Conservation (phyloP, 2,113 vertebrate species). For the Mungos mungo region DNA sequence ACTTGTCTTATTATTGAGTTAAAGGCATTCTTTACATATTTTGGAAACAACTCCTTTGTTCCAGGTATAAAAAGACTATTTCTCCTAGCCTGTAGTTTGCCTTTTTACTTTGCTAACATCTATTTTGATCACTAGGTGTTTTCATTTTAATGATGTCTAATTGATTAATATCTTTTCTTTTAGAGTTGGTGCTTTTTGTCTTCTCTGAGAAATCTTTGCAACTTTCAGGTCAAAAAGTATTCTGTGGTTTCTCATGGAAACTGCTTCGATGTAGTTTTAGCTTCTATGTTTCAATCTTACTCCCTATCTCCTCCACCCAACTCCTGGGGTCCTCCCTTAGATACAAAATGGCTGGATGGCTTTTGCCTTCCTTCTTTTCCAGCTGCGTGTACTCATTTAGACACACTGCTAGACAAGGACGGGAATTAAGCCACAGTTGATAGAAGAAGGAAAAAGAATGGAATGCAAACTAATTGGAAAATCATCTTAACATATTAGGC, state of each 20-base stretch:
- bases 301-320: neutral
- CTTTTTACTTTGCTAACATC: constrained; percentile 7
- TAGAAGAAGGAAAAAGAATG: neutral
- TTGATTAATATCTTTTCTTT: neutral
- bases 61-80: neutral
- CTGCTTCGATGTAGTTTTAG: neutral
- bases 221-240: neutral
- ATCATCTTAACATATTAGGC: neutral
- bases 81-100: neutral
- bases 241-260: neutral
- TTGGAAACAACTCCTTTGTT: neutral
- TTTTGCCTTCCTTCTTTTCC: neutral
- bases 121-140: neutral
- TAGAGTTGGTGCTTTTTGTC: neutral
- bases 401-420: neutral
- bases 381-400: neutral
- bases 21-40: neutral
- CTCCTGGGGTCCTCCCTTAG: neutral
- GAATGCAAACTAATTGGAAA: constrained; percentile 9
- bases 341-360: neutral
- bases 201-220: neutral
- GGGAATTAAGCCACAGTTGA: neutral
- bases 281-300: neutral
- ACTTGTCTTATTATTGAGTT: neutral
- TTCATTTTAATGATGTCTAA: neutral